Evolutionary conservation across 2,113 vertebrate species (phyloP), one percentile per base, ranked within the genome.

Genomic region (Turdus rufiventris): DNA sequence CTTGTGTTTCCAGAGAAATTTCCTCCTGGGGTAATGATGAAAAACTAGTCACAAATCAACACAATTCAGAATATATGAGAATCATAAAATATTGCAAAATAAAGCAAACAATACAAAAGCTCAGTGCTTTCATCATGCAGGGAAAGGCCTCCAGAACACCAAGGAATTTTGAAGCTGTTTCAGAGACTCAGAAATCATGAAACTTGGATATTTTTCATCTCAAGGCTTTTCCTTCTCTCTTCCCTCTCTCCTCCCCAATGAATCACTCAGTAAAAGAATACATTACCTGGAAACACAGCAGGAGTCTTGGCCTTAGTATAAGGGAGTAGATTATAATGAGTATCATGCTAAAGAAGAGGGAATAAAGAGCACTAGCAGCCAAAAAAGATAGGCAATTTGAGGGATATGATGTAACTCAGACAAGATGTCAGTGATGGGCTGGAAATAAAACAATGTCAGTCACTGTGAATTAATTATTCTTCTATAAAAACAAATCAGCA

Each of bases 31-130:
- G 57, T 72, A 81, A 60, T 18, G 75, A 94, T 85, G 89, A 91
- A 91, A 97, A 94, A 77, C 63, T 71, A 71, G 90, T 88, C 63
- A 93, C 94, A 96, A 93, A 94, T 94, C 94, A 93, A 53, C 96
- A 92, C 85, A 74, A 18, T 67, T 81, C 65, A 28, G 79, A 93
- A 77, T 94, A 80, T 28, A 81, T 61, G 85, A 93, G 82, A 91
- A 84, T 88, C 68, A 85, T 90, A 80, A 95, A 96, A 93, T 86
- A 96, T 74, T 94, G 75, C 85, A 91, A 88, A 96, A 96, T 73
- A 86, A 94, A 96, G 71, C 75, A 83, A 95, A 88, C 91, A 93
- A 67, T 77, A 63, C 75, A 48, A 95, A 70, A 86, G 24, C 68
- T 72, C 45, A 18, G 26, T 34, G 67, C 78, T 95, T 96, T 91